A percentile compares a stretch with the other conserved stretches of the same genome.
Evolutionary conservation across 1,140 invertebrate genomes (phyloP).

Genomic region (Chlorops oryzae): DNA sequence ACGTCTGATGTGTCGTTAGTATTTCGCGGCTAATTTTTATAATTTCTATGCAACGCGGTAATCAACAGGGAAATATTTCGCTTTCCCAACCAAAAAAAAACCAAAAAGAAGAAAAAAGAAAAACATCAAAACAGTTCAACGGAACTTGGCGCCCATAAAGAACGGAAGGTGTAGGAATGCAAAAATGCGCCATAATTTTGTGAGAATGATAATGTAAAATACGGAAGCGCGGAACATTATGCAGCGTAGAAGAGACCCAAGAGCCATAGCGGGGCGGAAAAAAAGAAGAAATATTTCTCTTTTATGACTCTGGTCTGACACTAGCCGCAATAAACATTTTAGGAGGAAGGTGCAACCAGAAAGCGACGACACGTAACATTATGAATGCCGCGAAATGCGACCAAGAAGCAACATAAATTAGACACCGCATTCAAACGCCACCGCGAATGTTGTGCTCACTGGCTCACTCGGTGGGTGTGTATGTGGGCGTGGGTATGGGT

Average conservation of each 20-base stretch:
- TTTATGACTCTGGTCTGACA: constrained; percentile 16
- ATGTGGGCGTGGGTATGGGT: no score
- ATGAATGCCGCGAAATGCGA: constrained; percentile 16
- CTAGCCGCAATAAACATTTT: not conserved
- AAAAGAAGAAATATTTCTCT: constrained; percentile 16
- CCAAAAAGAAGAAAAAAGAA: no score
- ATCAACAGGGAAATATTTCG: no score
- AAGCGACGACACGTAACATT: constrained; percentile 9
- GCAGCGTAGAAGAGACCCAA: not conserved
- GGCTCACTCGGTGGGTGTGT: no score
- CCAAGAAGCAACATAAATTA: constrained; percentile 19
- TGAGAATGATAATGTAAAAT: not conserved
- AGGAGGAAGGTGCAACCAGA: constrained; percentile 5
- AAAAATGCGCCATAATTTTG: not conserved
- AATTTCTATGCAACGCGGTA: constrained; percentile 11
- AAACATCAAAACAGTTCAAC: no score
- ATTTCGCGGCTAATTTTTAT: constrained; percentile 15
- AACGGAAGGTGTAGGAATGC: constrained; percentile 8
- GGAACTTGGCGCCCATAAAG: no score
- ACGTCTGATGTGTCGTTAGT: no score
- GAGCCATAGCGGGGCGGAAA: not conserved
- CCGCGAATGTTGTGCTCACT: no score
- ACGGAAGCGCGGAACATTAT: not conserved
- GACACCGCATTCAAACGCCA: constrained; percentile 1
- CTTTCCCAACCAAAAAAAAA: no score